Base-by-base conservation (phyloP, 1,140 invertebrate species). In the Myzus persicae region DNA sequence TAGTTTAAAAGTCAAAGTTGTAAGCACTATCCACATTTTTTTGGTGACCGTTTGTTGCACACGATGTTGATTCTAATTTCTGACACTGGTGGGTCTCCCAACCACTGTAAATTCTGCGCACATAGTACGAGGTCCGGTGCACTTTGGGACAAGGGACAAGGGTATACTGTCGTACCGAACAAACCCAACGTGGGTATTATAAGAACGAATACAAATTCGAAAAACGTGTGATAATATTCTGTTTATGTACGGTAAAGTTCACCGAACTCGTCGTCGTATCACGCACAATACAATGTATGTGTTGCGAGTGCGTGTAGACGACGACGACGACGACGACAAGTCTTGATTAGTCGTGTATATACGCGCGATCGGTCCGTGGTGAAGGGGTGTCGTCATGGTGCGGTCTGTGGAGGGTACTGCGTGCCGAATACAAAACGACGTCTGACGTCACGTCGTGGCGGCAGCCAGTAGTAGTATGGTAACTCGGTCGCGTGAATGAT, bases 401-500 rank as follows among this genome's bases (percentile, higher is more conserved):
- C 40, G 44, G 90, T 46, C 59, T n/a, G 59, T 67, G 90, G 67
- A 54, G 90, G 54, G 90, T 59, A 91, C 40, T 24, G 91, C 44
- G 91, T 92, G 91, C 46, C 81, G 91, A 92, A 92, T 92, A 92
- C 91, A 92, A 92, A 92, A 92, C 91, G 91, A 82, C 91, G 76
- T 38, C 76, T 92, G 91, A 92, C 91, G 91, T 92, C 91, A 92
- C 91, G 81, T 51, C 46, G 91, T n/a, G 42, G 46, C n/a, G 76
- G 48, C 90, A 54, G 81, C 91, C 67, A 91, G 91, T 92, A 92
- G 36, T 44, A 81, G 88, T 90, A 59, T 67, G 67, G 51, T 67
- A 67, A 90, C 91, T 93, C 91, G 91, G 91, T 93, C 91, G 91
- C 91, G 81, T 82, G 46, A 93, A 93, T 93, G 91, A 93, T 93